Evolutionary conservation across 92 coral and sea anemone genomes (phyloP).

Genomic region (Epizoanthus stellaris): DNA sequence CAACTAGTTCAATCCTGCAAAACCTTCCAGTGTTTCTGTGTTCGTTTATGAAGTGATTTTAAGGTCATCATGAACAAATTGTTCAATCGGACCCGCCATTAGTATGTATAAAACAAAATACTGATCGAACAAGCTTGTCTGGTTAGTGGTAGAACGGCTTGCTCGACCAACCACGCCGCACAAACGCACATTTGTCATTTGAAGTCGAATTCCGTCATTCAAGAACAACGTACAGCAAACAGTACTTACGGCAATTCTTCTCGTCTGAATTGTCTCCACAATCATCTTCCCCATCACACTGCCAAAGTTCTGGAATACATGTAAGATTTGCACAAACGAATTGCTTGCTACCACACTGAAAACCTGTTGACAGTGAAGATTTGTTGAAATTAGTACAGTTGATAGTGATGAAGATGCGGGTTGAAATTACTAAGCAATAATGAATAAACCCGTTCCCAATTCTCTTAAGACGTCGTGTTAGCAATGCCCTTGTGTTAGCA

Average conservation of each 20-base stretch:
- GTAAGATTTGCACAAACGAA: slow-evolving; percentile 38
- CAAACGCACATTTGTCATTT: background rate
- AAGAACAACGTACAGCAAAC: background rate
- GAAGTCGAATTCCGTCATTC: background rate
- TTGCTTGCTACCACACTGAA: too few species aligned
- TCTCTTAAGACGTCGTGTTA: too few species aligned
- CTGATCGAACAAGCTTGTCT: background rate
- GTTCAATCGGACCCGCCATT: background rate
- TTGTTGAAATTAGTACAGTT: too few species aligned
- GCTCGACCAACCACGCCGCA: slow-evolving; percentile 22
- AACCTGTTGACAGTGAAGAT: too few species aligned
- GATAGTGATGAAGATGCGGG: too few species aligned
- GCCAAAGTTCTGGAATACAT: slow-evolving; percentile 62
- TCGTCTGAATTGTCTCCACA: slow-evolving; percentile 64
- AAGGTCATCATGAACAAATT: background rate
- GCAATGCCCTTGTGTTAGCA: background rate
- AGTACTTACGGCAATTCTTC: slow-evolving; percentile 50
- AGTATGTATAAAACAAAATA: slow-evolving; percentile 27
- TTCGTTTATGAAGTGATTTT: background rate
- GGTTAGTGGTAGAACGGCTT: background rate
- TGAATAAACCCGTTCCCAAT: too few species aligned
- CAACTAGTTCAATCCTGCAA: too few species aligned
- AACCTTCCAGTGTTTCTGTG: background rate
- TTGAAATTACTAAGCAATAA: too few species aligned
- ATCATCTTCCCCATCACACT: slow-evolving; percentile 62